Percentiles rank a stretch among this genome's conserved stretches.
Conservation (phyloP, 2,888 invertebrate species). For the Elegia similella region DNA sequence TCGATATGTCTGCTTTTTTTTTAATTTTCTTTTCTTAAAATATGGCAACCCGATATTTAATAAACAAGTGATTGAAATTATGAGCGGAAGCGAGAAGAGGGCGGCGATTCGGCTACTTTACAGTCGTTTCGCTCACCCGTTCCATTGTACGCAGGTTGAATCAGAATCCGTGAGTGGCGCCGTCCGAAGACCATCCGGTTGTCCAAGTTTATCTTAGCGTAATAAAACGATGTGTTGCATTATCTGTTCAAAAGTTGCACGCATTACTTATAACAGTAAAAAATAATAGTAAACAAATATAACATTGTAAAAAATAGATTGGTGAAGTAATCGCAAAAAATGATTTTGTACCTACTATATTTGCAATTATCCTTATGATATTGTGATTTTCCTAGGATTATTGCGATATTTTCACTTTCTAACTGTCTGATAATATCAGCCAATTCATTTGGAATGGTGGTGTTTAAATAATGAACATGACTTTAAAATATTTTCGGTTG, state of each 20-base stretch:
- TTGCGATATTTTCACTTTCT: no score
- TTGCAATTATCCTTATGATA: no score
- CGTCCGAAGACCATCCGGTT: constrained; percentile 21
- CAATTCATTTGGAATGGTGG: background rate
- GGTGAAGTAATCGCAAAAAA: no score
- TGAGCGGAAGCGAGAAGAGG: constrained; percentile 72
- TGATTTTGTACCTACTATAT: no score
- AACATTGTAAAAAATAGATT: background rate
- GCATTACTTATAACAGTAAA: constrained; percentile 12
- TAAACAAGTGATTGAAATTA: constrained; percentile 36
- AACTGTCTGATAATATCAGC: no score
- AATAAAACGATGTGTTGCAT: constrained; percentile 25
- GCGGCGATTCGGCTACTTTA: constrained; percentile 66
- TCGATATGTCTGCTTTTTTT: background rate
- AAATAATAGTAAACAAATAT: background rate
- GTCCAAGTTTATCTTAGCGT: constrained; percentile 23
- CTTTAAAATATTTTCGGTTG: background rate
- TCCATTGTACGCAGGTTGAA: constrained; percentile 80
- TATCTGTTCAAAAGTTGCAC: constrained; percentile 24
- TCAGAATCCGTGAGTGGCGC: constrained; percentile 68
- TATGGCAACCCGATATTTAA: constrained; percentile 43
- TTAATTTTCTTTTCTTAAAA: background rate
- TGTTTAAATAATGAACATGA: background rate
- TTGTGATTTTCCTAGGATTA: no score
- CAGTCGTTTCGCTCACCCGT: constrained; percentile 74